A percentile compares a stretch with the other conserved stretches of the same genome.
These are phyloP conservation scores for Anthoscopus minutus DNA, from an alignment of 2,113 vertebrate genomes.

Conservation along the genomic window DNA sequence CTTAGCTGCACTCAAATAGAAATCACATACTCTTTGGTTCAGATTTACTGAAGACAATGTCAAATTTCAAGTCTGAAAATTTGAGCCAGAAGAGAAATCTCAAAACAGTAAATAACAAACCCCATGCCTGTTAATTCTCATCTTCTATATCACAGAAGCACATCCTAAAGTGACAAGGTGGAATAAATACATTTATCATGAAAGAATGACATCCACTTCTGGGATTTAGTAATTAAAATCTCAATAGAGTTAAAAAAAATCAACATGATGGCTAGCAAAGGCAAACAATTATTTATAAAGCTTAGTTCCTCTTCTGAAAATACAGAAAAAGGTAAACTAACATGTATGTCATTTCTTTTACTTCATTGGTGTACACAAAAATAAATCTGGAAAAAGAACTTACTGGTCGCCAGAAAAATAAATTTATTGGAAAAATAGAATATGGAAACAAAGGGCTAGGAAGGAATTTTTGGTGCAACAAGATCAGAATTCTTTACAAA, in stretches of 20 bases:
- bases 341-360: background rate
- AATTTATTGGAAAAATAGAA: background rate
- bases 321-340: background rate
- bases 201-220: background rate
- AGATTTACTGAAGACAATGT: background rate
- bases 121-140: background rate
- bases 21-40: background rate
- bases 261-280: background rate
- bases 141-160: background rate
- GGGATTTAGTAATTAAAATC: background rate
- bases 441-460: background rate
- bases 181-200: background rate
- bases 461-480: background rate
- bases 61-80: background rate
- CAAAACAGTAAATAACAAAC: background rate
- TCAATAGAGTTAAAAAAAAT: background rate
- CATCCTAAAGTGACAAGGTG: background rate
- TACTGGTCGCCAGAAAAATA: rapidly evolving
- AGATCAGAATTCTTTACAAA: background rate
- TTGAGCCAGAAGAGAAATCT: background rate
- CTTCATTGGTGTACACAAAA: background rate
- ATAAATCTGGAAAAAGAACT: background rate
- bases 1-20: background rate
- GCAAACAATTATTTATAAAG: background rate
- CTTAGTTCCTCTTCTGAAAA: background rate